phyloP scores from a whole-genome alignment of 2,888 invertebrate genomes.

The Tribolium freemani region DNA sequence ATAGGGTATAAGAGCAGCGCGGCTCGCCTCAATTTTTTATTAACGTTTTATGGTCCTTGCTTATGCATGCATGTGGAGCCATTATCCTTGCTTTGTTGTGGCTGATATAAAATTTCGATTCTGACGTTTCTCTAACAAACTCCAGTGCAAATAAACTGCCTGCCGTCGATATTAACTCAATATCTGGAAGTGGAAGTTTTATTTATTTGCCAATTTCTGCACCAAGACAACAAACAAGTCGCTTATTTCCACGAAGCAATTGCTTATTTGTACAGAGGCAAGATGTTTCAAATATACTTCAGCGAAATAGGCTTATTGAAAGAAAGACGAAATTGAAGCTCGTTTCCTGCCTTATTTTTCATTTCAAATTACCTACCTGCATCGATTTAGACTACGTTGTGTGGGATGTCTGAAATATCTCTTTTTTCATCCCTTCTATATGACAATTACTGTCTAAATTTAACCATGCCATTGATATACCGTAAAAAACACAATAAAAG shows the following conservation, averaged over 20 bases:
- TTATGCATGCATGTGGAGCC: background rate
- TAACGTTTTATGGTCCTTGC: background rate
- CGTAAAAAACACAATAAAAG: too few relatives aligned
- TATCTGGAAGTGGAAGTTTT: background rate
- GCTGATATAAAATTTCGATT: slow-evolving; percentile 4
- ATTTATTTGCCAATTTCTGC: slow-evolving; percentile 22
- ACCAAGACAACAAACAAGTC: slow-evolving; percentile 16
- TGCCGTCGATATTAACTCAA: background rate
- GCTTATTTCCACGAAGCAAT: slow-evolving; percentile 10
- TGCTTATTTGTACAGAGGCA: slow-evolving; percentile 9
- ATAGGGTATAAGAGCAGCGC: slow-evolving; percentile 2
- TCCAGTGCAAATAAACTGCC: background rate
- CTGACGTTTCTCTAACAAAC: slow-evolving; percentile 4
- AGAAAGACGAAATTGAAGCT: background rate
- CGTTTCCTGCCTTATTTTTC: background rate
- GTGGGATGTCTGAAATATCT: background rate
- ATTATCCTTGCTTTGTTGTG: background rate
- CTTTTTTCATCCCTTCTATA: too few relatives aligned
- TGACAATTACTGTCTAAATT: too few relatives aligned
- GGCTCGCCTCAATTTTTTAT: slow-evolving; percentile 3
- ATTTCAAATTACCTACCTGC: background rate
- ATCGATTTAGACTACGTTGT: background rate
- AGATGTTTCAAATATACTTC: background rate
- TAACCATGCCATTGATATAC: too few relatives aligned
- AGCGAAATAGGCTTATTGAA: background rate